phyloP scores from a whole-genome alignment of 2,113 vertebrate species.

The Sceloporus tristichus region DNA sequence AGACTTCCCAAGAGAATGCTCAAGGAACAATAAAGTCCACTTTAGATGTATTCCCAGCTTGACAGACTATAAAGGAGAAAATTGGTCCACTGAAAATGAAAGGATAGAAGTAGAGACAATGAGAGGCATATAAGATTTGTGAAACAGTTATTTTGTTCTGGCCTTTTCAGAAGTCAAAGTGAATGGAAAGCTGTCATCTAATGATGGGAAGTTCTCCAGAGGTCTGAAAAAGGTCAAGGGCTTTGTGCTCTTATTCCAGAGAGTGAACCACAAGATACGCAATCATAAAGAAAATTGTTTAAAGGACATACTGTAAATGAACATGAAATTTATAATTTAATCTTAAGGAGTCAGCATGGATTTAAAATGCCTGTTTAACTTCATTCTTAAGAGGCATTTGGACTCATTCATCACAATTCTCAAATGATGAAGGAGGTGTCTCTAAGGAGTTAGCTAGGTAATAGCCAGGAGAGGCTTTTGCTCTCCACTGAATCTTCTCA shows the following conservation, averaged over 20 bases:
- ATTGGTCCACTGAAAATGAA: constrained; percentile 74
- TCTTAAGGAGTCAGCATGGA: constrained; percentile 42
- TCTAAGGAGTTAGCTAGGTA: neutral
- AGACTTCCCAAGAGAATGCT: constrained; percentile 48
- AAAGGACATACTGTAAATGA: constrained; percentile 40
- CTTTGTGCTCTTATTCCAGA: neutral
- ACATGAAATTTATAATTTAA: constrained; percentile 42
- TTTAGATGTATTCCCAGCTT: constrained; percentile 62
- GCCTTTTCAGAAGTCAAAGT: constrained; percentile 66
- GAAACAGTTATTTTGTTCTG: constrained; percentile 62
- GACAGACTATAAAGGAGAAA: constrained; percentile 77
- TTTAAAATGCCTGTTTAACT: constrained; percentile 25
- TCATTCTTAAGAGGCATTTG: constrained; percentile 42
- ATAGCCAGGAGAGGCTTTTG: neutral
- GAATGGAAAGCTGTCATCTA: constrained; percentile 48
- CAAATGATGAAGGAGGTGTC: neutral
- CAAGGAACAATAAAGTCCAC: constrained; percentile 63
- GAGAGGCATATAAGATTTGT: constrained; percentile 61
- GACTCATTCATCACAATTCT: neutral
- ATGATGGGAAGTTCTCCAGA: constrained; percentile 28
- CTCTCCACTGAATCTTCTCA: neutral
- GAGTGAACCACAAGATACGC: neutral
- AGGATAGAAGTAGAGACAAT: constrained; percentile 59
- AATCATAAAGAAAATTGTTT: constrained; percentile 31
- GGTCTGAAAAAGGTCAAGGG: constrained; percentile 40